Conservation (phyloP, 2,113 vertebrate genomes). For the Hemiscyllium ocellatum region DNA sequence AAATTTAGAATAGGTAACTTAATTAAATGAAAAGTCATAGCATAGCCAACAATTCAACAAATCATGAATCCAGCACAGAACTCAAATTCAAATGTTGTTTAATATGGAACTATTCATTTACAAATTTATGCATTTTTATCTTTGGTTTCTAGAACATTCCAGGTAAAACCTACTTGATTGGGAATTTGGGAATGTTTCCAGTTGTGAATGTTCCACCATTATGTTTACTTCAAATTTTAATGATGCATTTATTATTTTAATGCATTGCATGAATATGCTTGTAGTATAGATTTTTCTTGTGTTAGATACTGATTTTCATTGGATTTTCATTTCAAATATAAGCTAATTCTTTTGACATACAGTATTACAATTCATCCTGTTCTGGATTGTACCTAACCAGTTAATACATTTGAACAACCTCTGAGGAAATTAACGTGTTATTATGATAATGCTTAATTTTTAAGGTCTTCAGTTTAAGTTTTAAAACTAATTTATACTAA, state of each 20-base stretch:
- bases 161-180: neutral
- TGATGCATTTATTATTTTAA: constrained; percentile 15
- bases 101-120: neutral
- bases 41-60: neutral
- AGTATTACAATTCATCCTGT: neutral
- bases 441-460: neutral
- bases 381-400: neutral
- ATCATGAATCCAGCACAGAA: neutral
- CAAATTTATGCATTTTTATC: neutral
- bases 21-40: neutral
- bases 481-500: neutral
- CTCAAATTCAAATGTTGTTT: neutral
- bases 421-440: neutral
- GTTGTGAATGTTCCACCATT: neutral
- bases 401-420: neutral
- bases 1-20: neutral
- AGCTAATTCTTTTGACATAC: neutral
- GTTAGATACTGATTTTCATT: neutral
- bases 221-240: neutral
- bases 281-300: neutral
- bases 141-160: neutral
- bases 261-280: neutral
- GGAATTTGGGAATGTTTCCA: neutral
- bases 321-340: neutral
- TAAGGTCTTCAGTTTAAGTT: neutral